A percentile compares a stretch with the other conserved stretches of the same genome.
Evolutionary conservation across 2,888 invertebrate species (phyloP).

Genomic region (Sturmia bella): DNA sequence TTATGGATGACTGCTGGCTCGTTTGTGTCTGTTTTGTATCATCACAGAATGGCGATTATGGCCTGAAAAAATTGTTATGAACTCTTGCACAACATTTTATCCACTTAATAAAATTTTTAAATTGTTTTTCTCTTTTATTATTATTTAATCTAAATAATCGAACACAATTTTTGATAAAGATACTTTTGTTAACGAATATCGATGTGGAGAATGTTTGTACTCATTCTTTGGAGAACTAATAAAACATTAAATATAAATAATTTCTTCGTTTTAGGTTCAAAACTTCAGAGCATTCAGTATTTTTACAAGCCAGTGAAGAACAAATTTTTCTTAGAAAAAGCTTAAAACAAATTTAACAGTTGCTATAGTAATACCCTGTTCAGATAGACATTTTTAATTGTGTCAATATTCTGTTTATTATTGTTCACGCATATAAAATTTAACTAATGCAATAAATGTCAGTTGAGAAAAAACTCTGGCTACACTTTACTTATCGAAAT

Average conservation of each 20-base stretch:
- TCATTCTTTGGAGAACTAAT: neutral
- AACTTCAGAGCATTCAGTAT: too few relatives aligned
- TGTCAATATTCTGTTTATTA: too few relatives aligned
- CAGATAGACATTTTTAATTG: too few relatives aligned
- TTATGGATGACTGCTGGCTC: slow-evolving; percentile 6
- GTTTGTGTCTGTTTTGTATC: slow-evolving; percentile 11
- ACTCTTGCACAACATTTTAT: slow-evolving; percentile 22
- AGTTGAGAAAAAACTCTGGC: too few relatives aligned
- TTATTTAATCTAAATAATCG: slow-evolving; percentile 3
- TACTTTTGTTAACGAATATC: slow-evolving; percentile 37
- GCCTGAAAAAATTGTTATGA: slow-evolving; percentile 41
- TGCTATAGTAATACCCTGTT: too few relatives aligned
- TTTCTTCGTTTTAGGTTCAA: too few relatives aligned
- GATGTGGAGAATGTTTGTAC: neutral
- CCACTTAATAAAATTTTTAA: neutral
- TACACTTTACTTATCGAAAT: too few relatives aligned
- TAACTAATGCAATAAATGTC: too few relatives aligned
- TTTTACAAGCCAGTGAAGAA: too few relatives aligned
- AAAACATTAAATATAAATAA: neutral
- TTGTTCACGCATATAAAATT: too few relatives aligned
- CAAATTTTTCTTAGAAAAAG: too few relatives aligned
- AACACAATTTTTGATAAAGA: slow-evolving; percentile 38
- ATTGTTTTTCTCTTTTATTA: slow-evolving; percentile 14
- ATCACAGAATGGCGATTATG: slow-evolving; percentile 35
- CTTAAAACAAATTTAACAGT: too few relatives aligned